Conservation (phyloP, 2,888 invertebrate genomes). For the Pseudoips prasinana region DNA sequence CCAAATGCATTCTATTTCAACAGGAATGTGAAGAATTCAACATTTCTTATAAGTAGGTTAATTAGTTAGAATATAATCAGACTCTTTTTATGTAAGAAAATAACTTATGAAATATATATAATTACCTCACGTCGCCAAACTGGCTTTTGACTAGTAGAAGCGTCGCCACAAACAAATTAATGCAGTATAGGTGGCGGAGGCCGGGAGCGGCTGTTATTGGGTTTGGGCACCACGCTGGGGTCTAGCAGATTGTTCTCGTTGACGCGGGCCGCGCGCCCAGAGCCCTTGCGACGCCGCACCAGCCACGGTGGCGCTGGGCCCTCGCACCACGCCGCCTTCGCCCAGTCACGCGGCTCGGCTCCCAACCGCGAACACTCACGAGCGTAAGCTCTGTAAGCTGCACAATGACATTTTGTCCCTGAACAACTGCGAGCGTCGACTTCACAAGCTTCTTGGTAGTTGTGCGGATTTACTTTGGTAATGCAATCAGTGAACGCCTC, state of each 20-base stretch:
- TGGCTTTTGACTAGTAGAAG: constrained; percentile 78
- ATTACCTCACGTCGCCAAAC: constrained; percentile 65
- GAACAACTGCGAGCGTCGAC: constrained; percentile 95
- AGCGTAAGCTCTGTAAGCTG: constrained; percentile 94
- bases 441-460: constrained; percentile 93
- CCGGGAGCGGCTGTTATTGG: constrained; percentile 57
- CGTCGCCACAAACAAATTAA: constrained; percentile 47
- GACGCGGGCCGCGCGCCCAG: constrained; percentile 18
- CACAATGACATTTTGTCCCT: constrained; percentile 91
- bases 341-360: constrained; percentile 87
- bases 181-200: constrained; percentile 74
- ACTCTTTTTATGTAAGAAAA: no score
- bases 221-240: constrained; percentile 53
- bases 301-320: constrained; percentile 66
- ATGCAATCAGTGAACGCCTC: constrained; percentile 89
- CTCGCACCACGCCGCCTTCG: constrained; percentile 85
- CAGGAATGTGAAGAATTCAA: no score
- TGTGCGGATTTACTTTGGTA: constrained; percentile 88
- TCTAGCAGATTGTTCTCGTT: constrained; percentile 44
- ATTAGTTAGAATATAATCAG: constrained; percentile 1
- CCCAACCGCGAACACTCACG: constrained; percentile 92
- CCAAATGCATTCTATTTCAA: no score
- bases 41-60: constrained; percentile 7
- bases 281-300: constrained; percentile 46
- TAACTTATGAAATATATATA: no score